Evolutionary conservation across 2,797 vertebrate genomes (phyloP), one percentile per base, ranked within the genome.

Genomic region (Aulostomus chinensis): DNA sequence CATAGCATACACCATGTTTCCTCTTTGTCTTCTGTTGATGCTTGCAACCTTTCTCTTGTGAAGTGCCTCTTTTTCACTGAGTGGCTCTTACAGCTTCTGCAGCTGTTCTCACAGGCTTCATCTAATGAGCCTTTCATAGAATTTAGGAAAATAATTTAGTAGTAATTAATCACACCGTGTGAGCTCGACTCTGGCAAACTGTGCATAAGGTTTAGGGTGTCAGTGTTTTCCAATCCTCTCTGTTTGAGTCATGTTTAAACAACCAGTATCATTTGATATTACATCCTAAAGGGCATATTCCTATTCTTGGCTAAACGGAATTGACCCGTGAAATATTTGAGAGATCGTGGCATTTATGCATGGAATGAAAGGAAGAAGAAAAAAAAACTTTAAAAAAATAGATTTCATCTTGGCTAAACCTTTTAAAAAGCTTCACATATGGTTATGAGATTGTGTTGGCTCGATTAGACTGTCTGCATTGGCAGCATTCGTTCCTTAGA

Each of bases 151-250:
- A 50, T 65, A 43, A 60, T 61, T 60, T 47, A 34, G 46, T 32
- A n/a, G 10, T 29, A 60, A 73, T 67, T 47, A 69, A 61, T 76
- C 55, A 72, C 55, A 31, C 57, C 40, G 70, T 48, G 49, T 67
- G 53, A 74, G 46, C 38, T 49, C 24, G 49, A 29, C 34, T 40
- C 40, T 18, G 25, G 25, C 45, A 30, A 57, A 15, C 9, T 38
- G 30, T 21, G 49, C 48, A 58, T 33, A 55, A 63, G 60, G 59
- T 70, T 34, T 28, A 58, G 42, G 34, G 58, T 31, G 39, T 43
- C 35, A 30, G 7, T 11, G 18, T 20, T 60, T 21, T 47, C 10
- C 9, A 20, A 0, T 30, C 48, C 10, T 47, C 17, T 12, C 10
- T 28, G 3, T 52, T 2, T 7, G 2, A 9, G 12, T 31, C 10